Evolutionary conservation across 2,888 invertebrate species (phyloP), one percentile per base, ranked within the genome.

Genomic region (Macroteleia sp.): DNA sequence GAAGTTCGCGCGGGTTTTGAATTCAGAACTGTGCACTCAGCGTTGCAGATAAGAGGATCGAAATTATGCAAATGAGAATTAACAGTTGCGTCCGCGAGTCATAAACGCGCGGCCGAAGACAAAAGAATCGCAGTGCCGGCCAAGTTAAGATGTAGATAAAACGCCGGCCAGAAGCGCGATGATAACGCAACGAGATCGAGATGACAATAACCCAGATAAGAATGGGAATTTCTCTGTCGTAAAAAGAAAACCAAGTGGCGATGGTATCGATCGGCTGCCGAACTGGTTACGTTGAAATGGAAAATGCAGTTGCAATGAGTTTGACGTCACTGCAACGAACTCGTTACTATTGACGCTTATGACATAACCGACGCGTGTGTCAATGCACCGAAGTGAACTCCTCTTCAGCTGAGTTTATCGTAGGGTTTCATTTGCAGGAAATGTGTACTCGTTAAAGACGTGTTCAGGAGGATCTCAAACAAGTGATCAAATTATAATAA

Each of bases 31-130:
- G 39, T 39, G 62, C 36, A 22, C 46, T 25, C 30, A 50, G 30
- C 20, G 20, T 54, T 34, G 2, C 25, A 69, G 71, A 61, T 71
- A 62, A 62, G 71, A 3, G 62, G 70, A 71, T 62, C 32, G 46
- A 62, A 61, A 71, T 54, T 34, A 71, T 71, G 71, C 46, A 70
- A 70, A 70, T 61, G 44, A 25, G 70, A 61, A 70, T 61, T 61
- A 70, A 44, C 44, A 61, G 57, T 69, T 69, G 69, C 59, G 57
- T 57, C 30, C 41, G 41, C 39, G 48, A 14, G 41, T 69, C 56
- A 42, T 69, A 69, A 69, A 41, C 46, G 36, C 56, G n/a, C n/a
- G n/a, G n/a, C n/a, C n/a, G n/a, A 34, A 61, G 36, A 62, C 61
- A 46, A 54, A 71, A 71, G 46, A 57, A 54, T 46, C 41, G 41